Base-by-base conservation (phyloP, 2,113 vertebrate genomes). In the Tylochromis polylepis region DNA sequence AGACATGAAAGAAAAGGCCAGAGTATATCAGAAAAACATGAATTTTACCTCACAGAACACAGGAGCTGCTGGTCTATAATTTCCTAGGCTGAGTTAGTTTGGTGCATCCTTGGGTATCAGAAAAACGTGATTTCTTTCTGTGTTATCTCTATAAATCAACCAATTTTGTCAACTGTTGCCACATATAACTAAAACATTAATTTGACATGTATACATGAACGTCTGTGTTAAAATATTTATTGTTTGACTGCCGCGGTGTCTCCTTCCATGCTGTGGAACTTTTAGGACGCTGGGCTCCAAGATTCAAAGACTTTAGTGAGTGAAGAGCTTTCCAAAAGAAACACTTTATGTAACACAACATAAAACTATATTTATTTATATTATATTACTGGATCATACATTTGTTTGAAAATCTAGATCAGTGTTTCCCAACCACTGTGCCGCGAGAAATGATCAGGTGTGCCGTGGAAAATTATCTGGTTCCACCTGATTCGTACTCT, bases 221-320 rank as follows among this genome's bases (percentile, higher is more conserved):
- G 0, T 60, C 16, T 34, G 6, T 20, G 0, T 60, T 60, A 60
- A 60, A 60, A 18, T 60, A 60, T 60, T 18, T 0, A 34, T 60
- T 34, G 58, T 60, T 18, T 31, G 58, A 31, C 1, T 1, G 58
- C 29, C 1, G 15, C 8, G 2, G 27, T 11, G 58, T 31, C 3
- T 60, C 16, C 0, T 36, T 36, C 31, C 31, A n/a, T 0, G 31
- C 15, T 0, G 1, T 27, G 15, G 31, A 62, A 62, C 18, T 62
- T 36, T 62, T 3, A 62, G 36, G 11, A 18, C 18, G n/a, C 59
- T 20, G 16, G 18, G 3, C 55, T 24, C 55, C 11, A 34, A 62
- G 34, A 36, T 36, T 36, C 6, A 36, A 38, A 38, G 31, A 20
- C 31, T 36, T 62, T 36, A 11, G 8, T 60, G 29, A 60, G 58